A percentile compares a stretch with the other conserved stretches of the same genome.
Evolutionary conservation across 1,140 invertebrate species (phyloP).

Genomic region (Choristoneura fumiferana): DNA sequence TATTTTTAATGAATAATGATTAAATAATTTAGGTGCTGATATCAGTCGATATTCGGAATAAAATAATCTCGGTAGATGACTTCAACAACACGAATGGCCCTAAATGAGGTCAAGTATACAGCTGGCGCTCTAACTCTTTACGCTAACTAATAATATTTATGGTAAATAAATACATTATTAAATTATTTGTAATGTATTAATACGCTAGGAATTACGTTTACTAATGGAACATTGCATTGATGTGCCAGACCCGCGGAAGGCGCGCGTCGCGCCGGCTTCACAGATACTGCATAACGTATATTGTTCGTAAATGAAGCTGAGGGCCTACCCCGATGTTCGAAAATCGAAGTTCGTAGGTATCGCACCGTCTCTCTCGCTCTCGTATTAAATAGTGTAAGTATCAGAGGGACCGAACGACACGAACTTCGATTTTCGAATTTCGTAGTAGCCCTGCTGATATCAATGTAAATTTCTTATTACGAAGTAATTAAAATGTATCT

Average conservation of each 20-base stretch:
- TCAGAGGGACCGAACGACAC: no score
- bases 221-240: neutral
- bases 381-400: no score
- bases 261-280: neutral
- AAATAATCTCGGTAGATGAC: conserved; percentile 24
- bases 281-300: conserved; percentile 18
- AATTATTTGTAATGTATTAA: conserved; percentile 18
- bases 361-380: no score
- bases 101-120: neutral
- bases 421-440: no score
- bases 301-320: conserved; percentile 25
- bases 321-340: no score
- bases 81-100: neutral
- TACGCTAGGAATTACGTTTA: conserved; percentile 12
- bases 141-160: conserved; percentile 1
- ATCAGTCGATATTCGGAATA: conserved; percentile 30
- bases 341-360: no score
- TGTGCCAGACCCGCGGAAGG: neutral
- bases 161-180: conserved; percentile 5
- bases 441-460: no score
- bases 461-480: conserved; percentile 41
- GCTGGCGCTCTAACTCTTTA: no score
- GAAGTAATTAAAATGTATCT: conserved; percentile 41
- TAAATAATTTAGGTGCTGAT: conserved; percentile 45
- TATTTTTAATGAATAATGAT: conserved; percentile 42